Evolutionary conservation across 1,140 invertebrate genomes (phyloP), one percentile per base, ranked within the genome.

Genomic region (Dufourea novaeangliae): DNA sequence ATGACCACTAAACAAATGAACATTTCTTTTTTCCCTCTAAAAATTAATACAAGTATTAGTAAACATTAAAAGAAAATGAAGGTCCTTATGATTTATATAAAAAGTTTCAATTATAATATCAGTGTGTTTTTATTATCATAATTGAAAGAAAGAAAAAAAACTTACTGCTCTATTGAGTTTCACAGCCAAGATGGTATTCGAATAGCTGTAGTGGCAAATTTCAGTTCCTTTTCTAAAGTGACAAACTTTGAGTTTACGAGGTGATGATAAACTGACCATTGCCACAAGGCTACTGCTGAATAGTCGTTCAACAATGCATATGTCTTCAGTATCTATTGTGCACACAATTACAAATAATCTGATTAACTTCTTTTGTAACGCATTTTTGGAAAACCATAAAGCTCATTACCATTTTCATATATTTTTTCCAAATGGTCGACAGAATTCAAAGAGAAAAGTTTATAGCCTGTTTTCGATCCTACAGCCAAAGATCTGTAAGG

Each of bases 161-260:
- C 95, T 95, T 94, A 98, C 98, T 87, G 96, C 95, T 92, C 99
- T 94, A 93, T 99, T 99, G 68, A 99, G 94, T 93, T 98, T 98
- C 41, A 99, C 98, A 79, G 97, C 97, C 81, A 99, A 93, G 90
- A 99, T 99, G 57, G 98, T 98, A 92, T 99, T 99, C 14, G 97
- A 97, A 91, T 99, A 99, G 89, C 97, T 98, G 93, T 99, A 99
- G 91, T 98, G 98, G 92, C 98, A 99, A 90, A 99, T 99, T 94
- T 99, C 98, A 67, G 97, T 98, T 77, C 98, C 97, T 92, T 98
- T 99, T 89, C 98, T 98, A 93, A 99, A 99, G 93, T 99, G 98
- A 91, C 97, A 99, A 37, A 99, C 98, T 93, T 97, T 97, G 25
- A 99, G 94, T 92, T 97, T 99, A 84, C 99, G 94, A 59, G 98